Evolutionary conservation across 2,113 vertebrate genomes (phyloP), one percentile per base, ranked within the genome.

Genomic region (Riparia riparia): DNA sequence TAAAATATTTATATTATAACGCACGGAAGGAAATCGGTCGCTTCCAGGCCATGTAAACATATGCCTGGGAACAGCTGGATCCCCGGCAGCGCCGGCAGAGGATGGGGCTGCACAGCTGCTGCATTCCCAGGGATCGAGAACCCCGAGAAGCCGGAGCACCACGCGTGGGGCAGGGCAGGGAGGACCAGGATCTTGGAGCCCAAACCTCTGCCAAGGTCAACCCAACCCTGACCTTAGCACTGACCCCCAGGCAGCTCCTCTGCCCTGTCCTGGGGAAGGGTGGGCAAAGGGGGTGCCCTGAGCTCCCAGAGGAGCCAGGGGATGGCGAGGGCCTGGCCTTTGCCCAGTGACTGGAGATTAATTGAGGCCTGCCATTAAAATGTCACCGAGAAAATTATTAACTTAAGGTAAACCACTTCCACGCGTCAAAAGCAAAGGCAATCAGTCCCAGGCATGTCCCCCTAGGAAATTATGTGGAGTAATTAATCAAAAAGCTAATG

Each of bases 401-500:
- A 92, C 96, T 94, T 85, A 96, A 97, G 97, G 95, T 89, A 96
- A 97, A 96, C 81, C 96, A 93, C 96, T 94, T 96, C 29, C 88
- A 69, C 31, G 20, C 70, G 34, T 94, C 93, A 58, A 73, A 97
- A 88, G 95, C 95, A 90, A 91, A 83, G 91, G 96, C 90, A 95
- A 91, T 96, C 85, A 90, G 94, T 95, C 82, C 85, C 76, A 74
- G 58, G 83, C 93, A 63, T 84, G 96, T 97, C 98, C 97, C 97
- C 95, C 96, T 96, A 98, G 97, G 97, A 98, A 97, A 98, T 98
- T 97, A 97, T 72, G 97, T 96, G 92, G 96, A 98, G 98, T 98
- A 98, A 98, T 98, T 98, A 98, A 98, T 98, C 98, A 97, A 98
- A 96, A 97, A 97, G 97, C 98, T 98, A 98, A 98, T 98, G 98